Evolutionary conservation across 2,113 vertebrate species (phyloP), one percentile per base, ranked within the genome.

Genomic region (Larimichthys polyactis): DNA sequence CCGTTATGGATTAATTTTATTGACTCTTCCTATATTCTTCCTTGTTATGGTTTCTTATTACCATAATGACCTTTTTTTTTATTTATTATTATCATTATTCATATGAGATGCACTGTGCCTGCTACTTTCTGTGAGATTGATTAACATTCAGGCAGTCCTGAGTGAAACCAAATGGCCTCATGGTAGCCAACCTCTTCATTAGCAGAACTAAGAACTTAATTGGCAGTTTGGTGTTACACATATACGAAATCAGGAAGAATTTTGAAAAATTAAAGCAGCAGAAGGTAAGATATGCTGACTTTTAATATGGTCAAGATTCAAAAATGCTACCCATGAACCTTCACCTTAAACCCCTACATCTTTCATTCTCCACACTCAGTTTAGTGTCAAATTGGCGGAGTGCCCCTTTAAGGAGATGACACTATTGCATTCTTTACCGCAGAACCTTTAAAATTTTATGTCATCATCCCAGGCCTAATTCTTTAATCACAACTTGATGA

Each of bases 401-500:
- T 1, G 4, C 10, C 20, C 52, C 22, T 72, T 81, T 55, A 27
- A 52, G 52, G 32, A 43, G 36, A 62, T 19, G 22, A 19, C 44
- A 46, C 44, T 14, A 14, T 14, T 14, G 44, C 14, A 14, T 58
- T n/a, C 22, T n/a, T 46, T 3, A 20, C 27, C 27, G 32, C 58
- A 9, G 27, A 60, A 43, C 27, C 67, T 16, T 49, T 12, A 44
- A 49, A 15, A 17, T 19, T 59, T 14, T 1, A 75, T n/a, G 46
- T 77, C 10, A 40, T 40, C 7, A 0, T 70, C 27, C 55, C 16
- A 58, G 43, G 22, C 2, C 17, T 81, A 54, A 69, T 81, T 60
- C 51, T 58, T 64, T 60, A 71, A 71, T 70, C 40, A 27, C 44
- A 49, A n/a, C 16, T 62, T 69, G 24, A 79, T 65, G 55, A 72